phyloP scores from a whole-genome alignment of 1,140 invertebrate genomes.

The Trachymyrmex cornetzi region DNA sequence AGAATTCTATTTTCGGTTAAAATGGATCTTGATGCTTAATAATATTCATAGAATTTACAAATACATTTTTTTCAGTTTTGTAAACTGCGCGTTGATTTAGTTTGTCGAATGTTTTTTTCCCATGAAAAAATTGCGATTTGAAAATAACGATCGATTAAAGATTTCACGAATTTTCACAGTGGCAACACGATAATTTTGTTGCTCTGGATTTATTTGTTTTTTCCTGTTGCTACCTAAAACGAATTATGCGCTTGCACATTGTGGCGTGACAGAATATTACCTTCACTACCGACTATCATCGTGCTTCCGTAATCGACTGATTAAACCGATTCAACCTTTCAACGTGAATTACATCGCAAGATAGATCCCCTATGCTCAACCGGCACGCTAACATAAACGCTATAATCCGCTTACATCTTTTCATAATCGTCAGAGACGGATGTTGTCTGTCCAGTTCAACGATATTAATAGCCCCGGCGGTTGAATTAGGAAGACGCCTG shows the following conservation, averaged over 20 bases:
- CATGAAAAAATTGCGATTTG: not conserved
- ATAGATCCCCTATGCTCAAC: not conserved
- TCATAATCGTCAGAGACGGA: constrained; percentile 8
- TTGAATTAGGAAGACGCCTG: too few species aligned
- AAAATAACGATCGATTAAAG: not conserved
- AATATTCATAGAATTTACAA: too few species aligned
- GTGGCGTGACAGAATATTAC: not conserved
- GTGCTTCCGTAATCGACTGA: constrained; percentile 28
- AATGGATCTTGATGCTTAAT: too few species aligned
- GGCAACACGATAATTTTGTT: not conserved
- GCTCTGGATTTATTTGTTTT: not conserved
- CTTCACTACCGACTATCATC: not conserved
- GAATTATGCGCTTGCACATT: not conserved
- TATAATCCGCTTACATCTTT: constrained; percentile 36
- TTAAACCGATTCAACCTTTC: constrained; percentile 31
- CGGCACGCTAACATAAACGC: not conserved
- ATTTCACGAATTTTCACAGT: not conserved
- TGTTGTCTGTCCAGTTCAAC: not conserved
- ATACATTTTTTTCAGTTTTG: too few species aligned
- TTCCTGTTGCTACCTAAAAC: not conserved
- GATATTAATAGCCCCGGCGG: not conserved
- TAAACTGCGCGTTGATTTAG: not conserved
- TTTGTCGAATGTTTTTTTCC: not conserved
- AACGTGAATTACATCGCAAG: not conserved
- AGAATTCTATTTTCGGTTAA: too few species aligned